Evolutionary conservation across 2,888 invertebrate species (phyloP), one percentile per base, ranked within the genome.

Genomic region (Stomorhina lunata): DNA sequence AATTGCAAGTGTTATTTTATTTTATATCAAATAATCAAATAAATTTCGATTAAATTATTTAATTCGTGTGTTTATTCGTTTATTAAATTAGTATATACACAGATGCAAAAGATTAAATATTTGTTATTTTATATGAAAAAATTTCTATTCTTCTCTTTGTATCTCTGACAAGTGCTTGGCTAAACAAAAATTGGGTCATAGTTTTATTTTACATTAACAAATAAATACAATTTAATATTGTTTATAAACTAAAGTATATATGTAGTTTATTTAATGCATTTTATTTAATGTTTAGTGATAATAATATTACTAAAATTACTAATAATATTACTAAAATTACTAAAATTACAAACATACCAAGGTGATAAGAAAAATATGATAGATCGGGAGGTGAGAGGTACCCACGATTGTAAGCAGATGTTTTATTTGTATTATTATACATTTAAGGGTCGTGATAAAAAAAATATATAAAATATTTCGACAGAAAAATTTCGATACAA

Each of bases 1-100:
- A 57, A 66, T 45, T 45, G 45, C 75, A 65, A 66, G 75, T 75
- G 65, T 43, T 75, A n/a, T 73, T 50, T 37, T 12, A 27, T 32
- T 43, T 48, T 10, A 15, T 57, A 55, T 7, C 12, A 63, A 10
- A 29, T n/a, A n/a, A n/a, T n/a, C n/a, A 69, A 43, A 20, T 1
- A 20, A 37, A 34, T 50, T 53, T 61, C 37, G 20, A 50, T 48
- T 27, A 61, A 34, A n/a, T 53, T 73, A 15, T 73, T 45, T 27
- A 57, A 29, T 15, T 34, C 29, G 37, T 45, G 15, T 63, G 15
- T 63, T 63, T 63, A 73, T 63, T 53, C 22, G 9, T 22, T 22
- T 29, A 45, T 55, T 12, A 43, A 43, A 43, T 55, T 55, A 25
- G 34, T 66, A 50, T 34, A 34, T 50, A 50, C 48, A 34, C 48